Conservation (phyloP, 2,113 vertebrate species). For the Pelodiscus sinensis region DNA sequence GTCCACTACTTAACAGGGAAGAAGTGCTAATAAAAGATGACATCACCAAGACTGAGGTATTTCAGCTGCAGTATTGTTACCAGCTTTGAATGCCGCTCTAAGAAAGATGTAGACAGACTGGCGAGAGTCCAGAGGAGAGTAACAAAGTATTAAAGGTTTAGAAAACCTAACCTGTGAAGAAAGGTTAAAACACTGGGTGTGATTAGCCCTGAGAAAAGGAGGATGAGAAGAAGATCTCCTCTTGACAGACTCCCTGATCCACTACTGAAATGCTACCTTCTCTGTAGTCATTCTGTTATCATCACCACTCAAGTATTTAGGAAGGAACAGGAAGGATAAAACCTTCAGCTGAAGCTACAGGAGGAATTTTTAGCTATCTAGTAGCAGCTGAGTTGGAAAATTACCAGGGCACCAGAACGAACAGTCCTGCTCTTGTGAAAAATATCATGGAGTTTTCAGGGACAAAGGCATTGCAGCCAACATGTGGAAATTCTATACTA, state of each 20-base stretch:
- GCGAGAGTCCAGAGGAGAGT: neutral
- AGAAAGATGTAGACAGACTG: neutral
- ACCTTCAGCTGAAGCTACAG: neutral
- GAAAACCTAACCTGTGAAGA: neutral
- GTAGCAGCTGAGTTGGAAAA: neutral
- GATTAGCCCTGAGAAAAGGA: neutral
- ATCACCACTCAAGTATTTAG: neutral
- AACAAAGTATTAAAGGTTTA: neutral
- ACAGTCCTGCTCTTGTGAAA: neutral
- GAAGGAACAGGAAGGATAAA: neutral
- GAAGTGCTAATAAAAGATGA: neutral
- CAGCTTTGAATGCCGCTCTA: neutral
- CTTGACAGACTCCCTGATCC: neutral
- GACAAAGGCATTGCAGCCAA: neutral
- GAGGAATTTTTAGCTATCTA: neutral
- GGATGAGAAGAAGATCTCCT: neutral
- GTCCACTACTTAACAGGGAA: neutral
- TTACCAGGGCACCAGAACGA: neutral
- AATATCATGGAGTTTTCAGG: neutral
- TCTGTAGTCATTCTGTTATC: neutral
- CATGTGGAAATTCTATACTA: slow-evolving; percentile 10
- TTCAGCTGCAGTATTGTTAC: neutral
- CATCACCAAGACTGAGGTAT: neutral
- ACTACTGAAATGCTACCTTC: neutral
- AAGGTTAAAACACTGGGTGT: neutral